These are phyloP conservation scores for Stercorarius parasiticus DNA, from an alignment of 2,113 vertebrate genomes.

Conservation along the genomic window DNA sequence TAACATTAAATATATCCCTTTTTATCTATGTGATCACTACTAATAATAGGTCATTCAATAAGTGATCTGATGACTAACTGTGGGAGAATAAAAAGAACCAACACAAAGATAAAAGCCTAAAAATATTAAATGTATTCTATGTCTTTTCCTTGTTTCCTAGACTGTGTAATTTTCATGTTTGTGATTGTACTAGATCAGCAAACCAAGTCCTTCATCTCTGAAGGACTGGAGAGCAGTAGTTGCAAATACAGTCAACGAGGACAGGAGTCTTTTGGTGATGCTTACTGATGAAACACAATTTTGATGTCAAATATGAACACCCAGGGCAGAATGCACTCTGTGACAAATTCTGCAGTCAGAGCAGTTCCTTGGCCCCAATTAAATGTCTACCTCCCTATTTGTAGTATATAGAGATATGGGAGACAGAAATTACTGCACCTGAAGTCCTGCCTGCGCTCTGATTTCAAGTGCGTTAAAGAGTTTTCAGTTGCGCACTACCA, in stretches of 20 bases:
- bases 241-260: background rate
- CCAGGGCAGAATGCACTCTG: background rate
- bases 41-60: background rate
- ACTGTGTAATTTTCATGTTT: background rate
- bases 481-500: background rate
- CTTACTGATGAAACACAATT: background rate
- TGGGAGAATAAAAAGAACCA: background rate
- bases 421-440: background rate
- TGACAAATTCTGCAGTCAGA: background rate
- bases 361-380: background rate
- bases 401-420: background rate
- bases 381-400: background rate
- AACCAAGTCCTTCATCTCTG: background rate
- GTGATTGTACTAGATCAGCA: background rate
- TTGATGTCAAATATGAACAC: background rate
- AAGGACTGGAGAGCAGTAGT: background rate
- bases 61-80: background rate
- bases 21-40: background rate
- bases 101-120: background rate
- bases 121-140: background rate
- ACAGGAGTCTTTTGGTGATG: background rate
- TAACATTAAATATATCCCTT: background rate
- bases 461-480: fast-evolving
- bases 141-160: background rate
- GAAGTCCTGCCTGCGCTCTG: background rate